A percentile compares a stretch with the other conserved stretches of the same genome.
Conservation (phyloP, 1,140 invertebrate genomes). For the Steinernema feltiae region DNA sequence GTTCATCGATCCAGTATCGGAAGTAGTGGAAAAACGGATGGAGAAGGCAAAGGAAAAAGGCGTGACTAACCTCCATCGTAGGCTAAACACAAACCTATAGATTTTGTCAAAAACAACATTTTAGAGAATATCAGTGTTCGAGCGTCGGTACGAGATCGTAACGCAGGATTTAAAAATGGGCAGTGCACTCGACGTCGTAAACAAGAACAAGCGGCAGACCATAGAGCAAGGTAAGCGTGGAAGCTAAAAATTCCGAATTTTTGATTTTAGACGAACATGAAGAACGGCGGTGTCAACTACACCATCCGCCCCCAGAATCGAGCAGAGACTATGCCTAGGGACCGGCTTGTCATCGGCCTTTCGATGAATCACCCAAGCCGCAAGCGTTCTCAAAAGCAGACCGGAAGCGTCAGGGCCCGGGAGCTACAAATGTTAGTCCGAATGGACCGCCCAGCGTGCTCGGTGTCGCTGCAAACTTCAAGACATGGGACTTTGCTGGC, state of each 20-base stretch:
- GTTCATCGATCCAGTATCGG: not conserved
- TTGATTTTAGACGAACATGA: slow-evolving; percentile 21
- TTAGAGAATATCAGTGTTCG: too few relatives aligned
- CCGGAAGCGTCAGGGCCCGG: not conserved
- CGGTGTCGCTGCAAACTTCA: slow-evolving; percentile 20
- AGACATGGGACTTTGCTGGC: slow-evolving; percentile 11
- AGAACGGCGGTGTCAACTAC: slow-evolving; percentile 24
- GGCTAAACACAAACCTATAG: too few relatives aligned
- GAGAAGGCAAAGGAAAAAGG: not conserved
- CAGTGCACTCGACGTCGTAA: slow-evolving; percentile 20
- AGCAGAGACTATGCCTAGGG: not conserved
- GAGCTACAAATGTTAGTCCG: too few relatives aligned
- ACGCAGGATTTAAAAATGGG: slow-evolving; percentile 36
- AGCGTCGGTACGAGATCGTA: slow-evolving; percentile 23
- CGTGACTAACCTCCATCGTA: not conserved
- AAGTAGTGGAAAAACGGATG: not conserved
- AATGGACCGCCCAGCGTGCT: too few relatives aligned
- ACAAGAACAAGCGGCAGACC: slow-evolving; percentile 22
- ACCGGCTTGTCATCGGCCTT: not conserved
- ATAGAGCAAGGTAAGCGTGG: slow-evolving; percentile 42
- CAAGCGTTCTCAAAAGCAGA: not conserved
- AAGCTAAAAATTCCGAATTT: not conserved
- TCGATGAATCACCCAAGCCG: not conserved
- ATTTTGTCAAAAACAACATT: too few relatives aligned
- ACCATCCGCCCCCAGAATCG: not conserved